phyloP scores from a whole-genome alignment of 23 tunicate species.

The Trididemnum miniatum region DNA sequence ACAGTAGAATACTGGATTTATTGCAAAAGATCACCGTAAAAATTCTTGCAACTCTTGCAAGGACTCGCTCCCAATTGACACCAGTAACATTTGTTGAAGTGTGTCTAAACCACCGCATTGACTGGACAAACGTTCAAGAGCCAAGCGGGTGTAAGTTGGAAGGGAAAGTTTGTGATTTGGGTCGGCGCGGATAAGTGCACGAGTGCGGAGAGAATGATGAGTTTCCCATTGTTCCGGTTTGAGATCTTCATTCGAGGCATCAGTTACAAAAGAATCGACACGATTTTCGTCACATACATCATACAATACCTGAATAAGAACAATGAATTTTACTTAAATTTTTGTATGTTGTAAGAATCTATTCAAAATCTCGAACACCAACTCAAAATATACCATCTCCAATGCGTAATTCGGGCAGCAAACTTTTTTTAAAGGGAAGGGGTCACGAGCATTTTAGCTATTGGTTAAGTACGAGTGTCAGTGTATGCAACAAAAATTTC shows the following conservation, averaged over 20 bases:
- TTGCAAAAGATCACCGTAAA: too few species aligned
- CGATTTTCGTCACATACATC: slow-evolving; percentile 66
- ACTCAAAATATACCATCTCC: too few species aligned
- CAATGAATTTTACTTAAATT: too few species aligned
- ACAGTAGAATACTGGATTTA: too few species aligned
- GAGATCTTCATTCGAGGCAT: neutral
- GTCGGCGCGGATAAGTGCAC: slow-evolving; percentile 13
- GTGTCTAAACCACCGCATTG: slow-evolving; percentile 2
- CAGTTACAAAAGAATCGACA: slow-evolving; percentile 28
- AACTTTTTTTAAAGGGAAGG: too few species aligned
- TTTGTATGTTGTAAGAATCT: too few species aligned
- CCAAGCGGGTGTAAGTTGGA: neutral
- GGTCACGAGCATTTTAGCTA: too few species aligned
- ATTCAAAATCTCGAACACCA: too few species aligned
- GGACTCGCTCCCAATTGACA: slow-evolving; percentile 7
- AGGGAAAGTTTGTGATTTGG: slow-evolving; percentile 8
- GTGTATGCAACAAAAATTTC: too few species aligned
- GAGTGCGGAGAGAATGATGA: slow-evolving; percentile 5
- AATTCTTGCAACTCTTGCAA: slow-evolving; percentile 21
- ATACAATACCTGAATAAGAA: slow-evolving; percentile 39
- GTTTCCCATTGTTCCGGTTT: slow-evolving; percentile 14
- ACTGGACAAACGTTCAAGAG: neutral
- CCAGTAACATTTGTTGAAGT: neutral
- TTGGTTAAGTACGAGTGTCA: too few species aligned
- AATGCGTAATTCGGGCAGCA: too few species aligned